These are phyloP conservation scores for Phalangium opilio DNA, from an alignment of 2,888 invertebrate species.

Conservation along the genomic window DNA sequence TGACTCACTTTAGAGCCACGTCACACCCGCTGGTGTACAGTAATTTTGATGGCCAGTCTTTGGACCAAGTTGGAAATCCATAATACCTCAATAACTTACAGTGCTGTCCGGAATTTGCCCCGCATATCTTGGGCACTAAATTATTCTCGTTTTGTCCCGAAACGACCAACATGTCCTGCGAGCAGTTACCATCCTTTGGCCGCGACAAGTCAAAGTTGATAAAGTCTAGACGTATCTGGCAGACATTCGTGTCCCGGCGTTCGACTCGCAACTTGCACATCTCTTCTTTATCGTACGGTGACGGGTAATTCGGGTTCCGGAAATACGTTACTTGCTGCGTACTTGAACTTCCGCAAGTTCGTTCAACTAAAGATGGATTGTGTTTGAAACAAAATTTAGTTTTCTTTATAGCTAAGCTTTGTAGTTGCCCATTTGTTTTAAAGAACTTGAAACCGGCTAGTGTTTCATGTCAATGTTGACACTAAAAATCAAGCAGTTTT, in stretches of 20 bases:
- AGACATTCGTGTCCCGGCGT: constrained; percentile 20
- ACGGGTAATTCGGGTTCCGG: constrained; percentile 21
- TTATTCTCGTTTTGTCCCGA: constrained; percentile 23
- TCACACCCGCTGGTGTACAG: too few species aligned
- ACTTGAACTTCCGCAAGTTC: constrained; percentile 20
- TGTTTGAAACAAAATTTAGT: neutral
- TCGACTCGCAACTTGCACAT: constrained; percentile 18
- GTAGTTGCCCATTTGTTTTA: too few species aligned
- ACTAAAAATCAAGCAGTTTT: too few species aligned
- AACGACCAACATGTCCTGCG: constrained; percentile 22
- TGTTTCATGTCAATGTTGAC: too few species aligned
- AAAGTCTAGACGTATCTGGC: constrained; percentile 22
- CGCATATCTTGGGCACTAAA: constrained; percentile 23
- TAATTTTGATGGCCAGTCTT: too few species aligned
- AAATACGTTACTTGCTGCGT: constrained; percentile 21
- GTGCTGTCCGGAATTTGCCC: constrained; percentile 23
- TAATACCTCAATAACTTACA: too few species aligned
- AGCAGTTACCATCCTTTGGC: constrained; percentile 23
- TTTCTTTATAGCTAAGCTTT: too few species aligned
- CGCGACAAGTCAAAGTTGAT: constrained; percentile 21
- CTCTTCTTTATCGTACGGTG: constrained; percentile 14
- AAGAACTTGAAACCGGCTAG: too few species aligned
- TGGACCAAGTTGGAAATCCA: too few species aligned
- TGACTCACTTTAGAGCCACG: too few species aligned
- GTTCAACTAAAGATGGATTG: constrained; percentile 17